These are phyloP conservation scores for Agrenia bidenticulata DNA, from an alignment of 2,888 invertebrate genomes.

Conservation along the genomic window DNA sequence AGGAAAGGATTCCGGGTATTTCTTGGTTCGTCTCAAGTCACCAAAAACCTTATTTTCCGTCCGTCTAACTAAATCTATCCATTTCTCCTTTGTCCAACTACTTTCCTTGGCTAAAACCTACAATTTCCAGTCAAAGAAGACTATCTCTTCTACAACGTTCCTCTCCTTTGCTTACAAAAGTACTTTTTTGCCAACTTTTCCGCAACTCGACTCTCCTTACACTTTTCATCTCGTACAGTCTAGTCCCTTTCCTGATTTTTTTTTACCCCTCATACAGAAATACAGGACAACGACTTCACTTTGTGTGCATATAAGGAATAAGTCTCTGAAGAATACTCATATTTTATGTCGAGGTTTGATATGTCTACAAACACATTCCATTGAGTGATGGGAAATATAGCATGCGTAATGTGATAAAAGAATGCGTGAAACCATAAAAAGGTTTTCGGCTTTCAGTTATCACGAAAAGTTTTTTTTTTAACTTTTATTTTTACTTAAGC, in stretches of 20 bases:
- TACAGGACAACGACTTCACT: neutral
- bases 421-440: slow-evolving; percentile 28
- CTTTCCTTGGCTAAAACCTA: slow-evolving; percentile 11
- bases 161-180: neutral
- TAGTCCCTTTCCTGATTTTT: neutral
- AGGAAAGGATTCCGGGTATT: too few species aligned
- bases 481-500: too few species aligned
- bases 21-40: neutral
- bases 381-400: neutral
- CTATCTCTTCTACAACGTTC: neutral
- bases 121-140: slow-evolving; percentile 11
- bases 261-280: neutral
- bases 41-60: slow-evolving; percentile 43
- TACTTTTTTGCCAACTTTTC: slow-evolving; percentile 22
- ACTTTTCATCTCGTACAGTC: neutral
- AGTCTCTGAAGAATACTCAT: too few species aligned
- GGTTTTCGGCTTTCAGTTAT: slow-evolving; percentile 8
- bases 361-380: too few species aligned
- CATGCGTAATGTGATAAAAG: slow-evolving; percentile 21
- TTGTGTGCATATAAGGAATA: too few species aligned
- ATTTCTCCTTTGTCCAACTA: slow-evolving; percentile 26
- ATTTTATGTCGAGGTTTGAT: too few species aligned
- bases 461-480: neutral
- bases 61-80: slow-evolving; percentile 43
- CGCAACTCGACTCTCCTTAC: slow-evolving; percentile 9